phyloP scores from a whole-genome alignment of 2,888 invertebrate species.

The Drosophila stalkeri region DNA sequence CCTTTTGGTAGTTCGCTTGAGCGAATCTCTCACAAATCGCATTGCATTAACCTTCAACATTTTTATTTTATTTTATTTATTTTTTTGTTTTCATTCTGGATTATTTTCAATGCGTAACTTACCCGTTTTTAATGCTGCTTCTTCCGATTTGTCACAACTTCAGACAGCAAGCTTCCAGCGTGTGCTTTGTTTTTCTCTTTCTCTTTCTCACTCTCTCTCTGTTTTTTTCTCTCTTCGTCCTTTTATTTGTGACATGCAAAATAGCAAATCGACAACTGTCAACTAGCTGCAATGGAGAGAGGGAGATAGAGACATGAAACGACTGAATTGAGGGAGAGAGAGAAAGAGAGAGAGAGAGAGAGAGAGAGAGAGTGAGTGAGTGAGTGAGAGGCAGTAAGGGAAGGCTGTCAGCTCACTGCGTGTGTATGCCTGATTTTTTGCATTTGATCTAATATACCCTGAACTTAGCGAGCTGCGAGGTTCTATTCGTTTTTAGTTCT shows the following conservation, averaged over 20 bases:
- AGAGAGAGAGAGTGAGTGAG: neutral
- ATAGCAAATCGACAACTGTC: slow-evolving; percentile 27
- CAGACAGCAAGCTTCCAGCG: slow-evolving; percentile 27
- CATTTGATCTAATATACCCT: slow-evolving; percentile 18
- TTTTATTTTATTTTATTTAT: slow-evolving; percentile 41
- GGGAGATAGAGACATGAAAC: neutral
- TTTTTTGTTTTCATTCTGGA: slow-evolving; percentile 50
- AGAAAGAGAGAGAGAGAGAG: neutral
- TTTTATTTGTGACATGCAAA: slow-evolving; percentile 18
- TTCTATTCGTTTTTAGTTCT: neutral
- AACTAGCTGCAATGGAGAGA: neutral
- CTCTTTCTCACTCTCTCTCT: neutral
- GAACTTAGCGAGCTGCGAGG: neutral
- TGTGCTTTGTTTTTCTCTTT: neutral
- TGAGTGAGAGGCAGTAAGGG: neutral
- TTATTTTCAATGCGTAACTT: slow-evolving; percentile 53
- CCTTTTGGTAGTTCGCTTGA: neutral
- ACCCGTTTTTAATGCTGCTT: neutral
- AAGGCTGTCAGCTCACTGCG: neutral
- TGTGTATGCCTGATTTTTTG: slow-evolving; percentile 11
- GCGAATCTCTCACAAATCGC: slow-evolving; percentile 59
- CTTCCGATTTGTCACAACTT: slow-evolving; percentile 64
- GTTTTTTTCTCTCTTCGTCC: neutral
- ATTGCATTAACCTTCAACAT: slow-evolving; percentile 76
- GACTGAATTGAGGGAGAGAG: neutral